Evolutionary conservation across 1,140 invertebrate species (phyloP).

Genomic region (Hyles vespertilio): DNA sequence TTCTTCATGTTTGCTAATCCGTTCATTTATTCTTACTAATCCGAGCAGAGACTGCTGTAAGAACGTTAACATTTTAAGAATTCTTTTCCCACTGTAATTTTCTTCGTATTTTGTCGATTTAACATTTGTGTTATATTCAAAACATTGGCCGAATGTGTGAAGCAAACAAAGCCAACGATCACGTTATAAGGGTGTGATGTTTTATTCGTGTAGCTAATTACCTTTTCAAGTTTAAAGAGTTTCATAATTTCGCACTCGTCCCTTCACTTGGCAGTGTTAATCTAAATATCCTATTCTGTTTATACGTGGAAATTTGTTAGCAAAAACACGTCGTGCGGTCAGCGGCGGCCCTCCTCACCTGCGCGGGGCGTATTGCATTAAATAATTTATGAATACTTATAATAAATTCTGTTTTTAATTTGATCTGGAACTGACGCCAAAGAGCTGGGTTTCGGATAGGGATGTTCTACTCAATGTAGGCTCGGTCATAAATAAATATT

Average conservation of each 20-base stretch:
- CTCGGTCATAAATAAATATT: too few relatives aligned
- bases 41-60: too few relatives aligned
- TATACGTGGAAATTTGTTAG: slow-evolving; percentile 41
- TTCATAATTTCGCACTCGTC: slow-evolving; percentile 7
- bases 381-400: slow-evolving; percentile 62
- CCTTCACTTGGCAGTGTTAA: slow-evolving; percentile 49
- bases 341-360: slow-evolving; percentile 21
- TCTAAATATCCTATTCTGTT: slow-evolving; percentile 65
- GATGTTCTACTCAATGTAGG: too few relatives aligned
- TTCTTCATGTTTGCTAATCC: too few relatives aligned
- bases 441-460: slow-evolving; percentile 8
- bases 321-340: slow-evolving; percentile 53
- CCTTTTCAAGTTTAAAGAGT: slow-evolving; percentile 15
- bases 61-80: too few relatives aligned
- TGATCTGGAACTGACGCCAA: slow-evolving; percentile 35
- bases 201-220: slow-evolving; percentile 33
- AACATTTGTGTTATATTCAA: too few relatives aligned
- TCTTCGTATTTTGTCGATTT: too few relatives aligned
- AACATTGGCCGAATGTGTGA: too few relatives aligned
- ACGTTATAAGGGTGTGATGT: slow-evolving; percentile 9
- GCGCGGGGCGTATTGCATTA: slow-evolving; percentile 42
- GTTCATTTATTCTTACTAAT: too few relatives aligned
- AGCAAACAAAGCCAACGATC: background rate
- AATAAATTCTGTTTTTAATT: slow-evolving; percentile 71
- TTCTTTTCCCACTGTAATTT: too few relatives aligned